Evolutionary conservation across 2,888 invertebrate genomes (phyloP).

Genomic region (Mayetiola destructor): DNA sequence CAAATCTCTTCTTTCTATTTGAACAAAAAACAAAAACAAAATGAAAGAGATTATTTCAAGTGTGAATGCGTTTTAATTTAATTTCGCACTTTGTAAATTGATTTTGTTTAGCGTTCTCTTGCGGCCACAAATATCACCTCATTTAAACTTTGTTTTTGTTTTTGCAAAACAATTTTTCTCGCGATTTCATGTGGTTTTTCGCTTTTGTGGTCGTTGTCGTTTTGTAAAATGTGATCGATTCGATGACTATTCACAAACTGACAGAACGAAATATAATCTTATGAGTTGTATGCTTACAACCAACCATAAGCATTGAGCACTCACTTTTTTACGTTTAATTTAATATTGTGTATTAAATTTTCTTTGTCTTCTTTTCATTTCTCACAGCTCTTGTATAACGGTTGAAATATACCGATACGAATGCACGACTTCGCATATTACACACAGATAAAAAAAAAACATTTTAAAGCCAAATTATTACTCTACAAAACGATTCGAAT

Average conservation of each 20-base stretch:
- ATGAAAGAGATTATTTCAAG: too few species aligned
- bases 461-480: too few species aligned
- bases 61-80: neutral
- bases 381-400: constrained; percentile 9
- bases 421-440: constrained; percentile 4
- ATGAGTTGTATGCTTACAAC: constrained; percentile 5
- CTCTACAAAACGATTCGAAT: too few species aligned
- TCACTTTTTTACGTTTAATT: too few species aligned
- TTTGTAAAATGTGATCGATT: constrained; percentile 3
- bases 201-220: neutral
- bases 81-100: neutral
- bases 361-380: too few species aligned
- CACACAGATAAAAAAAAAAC: too few species aligned
- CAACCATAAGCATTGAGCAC: too few species aligned
- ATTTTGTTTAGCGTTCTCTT: neutral
- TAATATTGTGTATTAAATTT: too few species aligned
- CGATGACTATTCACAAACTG: constrained; percentile 7
- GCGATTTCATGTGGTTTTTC: too few species aligned
- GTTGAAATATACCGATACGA: constrained; percentile 1
- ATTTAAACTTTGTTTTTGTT: neutral
- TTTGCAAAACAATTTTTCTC: neutral
- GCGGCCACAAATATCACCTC: too few species aligned
- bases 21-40: neutral
- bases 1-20: too few species aligned
- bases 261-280: constrained; percentile 3